Evolutionary conservation across 1,140 invertebrate genomes (phyloP), one percentile per base, ranked within the genome.

Genomic region (Drosophila micromelanica): DNA sequence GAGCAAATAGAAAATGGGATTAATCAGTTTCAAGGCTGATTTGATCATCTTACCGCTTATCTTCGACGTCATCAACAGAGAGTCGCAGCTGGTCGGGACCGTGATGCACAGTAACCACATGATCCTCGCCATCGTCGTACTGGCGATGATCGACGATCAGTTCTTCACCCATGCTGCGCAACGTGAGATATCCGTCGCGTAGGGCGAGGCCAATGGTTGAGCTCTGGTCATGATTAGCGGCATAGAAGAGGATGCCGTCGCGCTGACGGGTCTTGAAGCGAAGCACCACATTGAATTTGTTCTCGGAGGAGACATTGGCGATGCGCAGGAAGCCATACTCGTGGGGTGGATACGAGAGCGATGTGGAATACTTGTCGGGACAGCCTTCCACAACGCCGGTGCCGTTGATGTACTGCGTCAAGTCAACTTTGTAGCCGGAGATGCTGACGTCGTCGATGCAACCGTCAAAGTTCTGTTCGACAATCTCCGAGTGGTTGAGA

Each of bases 111-210:
- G 96, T 97, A 0, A 99, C 95, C 5, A 97, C 97, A 92, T 99
- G 98, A 97, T 98, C 99, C 62, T 96, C 94, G 35, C 95, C 96
- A 92, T 99, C 98, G 89, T 97, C 96, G 91, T 97, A 98, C 1
- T 93, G 94, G 20, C 93, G 93, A 2, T 94, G 92, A 7, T 93
- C 93, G 0, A 94, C 94, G 0, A 93, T 93, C 15, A 96, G 87
- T 67, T 94, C 93, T 75, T 94, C 94, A 8, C 94, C 94, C 65
- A 95, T 94, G 86, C 95, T 96, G 68, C 95, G 94, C 11, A 98
- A 93, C 0, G 95, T 93, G 0, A 98, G 90, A 27, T 93, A 92
- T 15, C 97, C 97, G 57, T 96, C 93, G 0, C 93, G 86, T 17
- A 98, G 57, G 0, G 95, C 94, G 1, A 98, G 90, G 0, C 94